Evolutionary conservation across 2,797 vertebrate genomes (phyloP).

Genomic region (Pipistrellus pipistrellus): DNA sequence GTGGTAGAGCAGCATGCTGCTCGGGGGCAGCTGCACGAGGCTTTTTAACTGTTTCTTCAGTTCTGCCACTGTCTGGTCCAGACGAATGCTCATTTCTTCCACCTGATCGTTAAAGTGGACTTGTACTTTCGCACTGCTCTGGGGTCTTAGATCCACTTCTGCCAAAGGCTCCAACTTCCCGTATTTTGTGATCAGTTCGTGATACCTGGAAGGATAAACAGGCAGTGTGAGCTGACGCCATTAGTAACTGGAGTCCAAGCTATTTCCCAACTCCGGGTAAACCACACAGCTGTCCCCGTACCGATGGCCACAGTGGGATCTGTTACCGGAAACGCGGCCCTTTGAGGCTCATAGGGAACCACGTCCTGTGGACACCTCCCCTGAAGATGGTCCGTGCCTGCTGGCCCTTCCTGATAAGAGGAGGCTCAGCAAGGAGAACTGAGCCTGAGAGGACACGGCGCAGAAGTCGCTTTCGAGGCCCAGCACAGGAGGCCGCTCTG

Average conservation of each 20-base stretch:
- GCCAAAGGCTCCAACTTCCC: constrained; percentile 96
- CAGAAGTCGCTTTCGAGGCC: neutral
- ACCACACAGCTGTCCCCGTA: neutral
- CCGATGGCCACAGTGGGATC: no score
- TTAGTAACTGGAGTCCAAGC: neutral
- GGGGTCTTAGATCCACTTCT: constrained; percentile 95
- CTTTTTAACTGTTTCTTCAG: constrained; percentile 94
- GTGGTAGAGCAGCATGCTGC: constrained; percentile 95
- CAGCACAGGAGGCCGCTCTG: neutral
- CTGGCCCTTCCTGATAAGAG: neutral
- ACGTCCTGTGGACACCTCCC: no score
- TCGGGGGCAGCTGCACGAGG: constrained; percentile 93
- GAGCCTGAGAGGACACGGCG: neutral
- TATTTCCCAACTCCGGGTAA: neutral
- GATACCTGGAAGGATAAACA: constrained; percentile 91
- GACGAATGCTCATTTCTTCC: constrained; percentile 93
- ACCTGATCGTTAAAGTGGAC: constrained; percentile 94
- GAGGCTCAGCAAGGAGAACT: neutral
- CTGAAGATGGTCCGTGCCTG: no score
- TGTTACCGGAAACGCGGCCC: no score
- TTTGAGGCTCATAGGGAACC: no score
- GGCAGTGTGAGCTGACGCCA: constrained; percentile 36
- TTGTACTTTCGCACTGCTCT: constrained; percentile 93
- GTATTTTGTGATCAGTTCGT: constrained; percentile 94
- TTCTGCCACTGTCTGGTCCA: constrained; percentile 96